Percentiles rank a stretch among this genome's conserved stretches.
Conservation (phyloP, 2,113 vertebrate species). For the Daphoenositta chrysoptera region DNA sequence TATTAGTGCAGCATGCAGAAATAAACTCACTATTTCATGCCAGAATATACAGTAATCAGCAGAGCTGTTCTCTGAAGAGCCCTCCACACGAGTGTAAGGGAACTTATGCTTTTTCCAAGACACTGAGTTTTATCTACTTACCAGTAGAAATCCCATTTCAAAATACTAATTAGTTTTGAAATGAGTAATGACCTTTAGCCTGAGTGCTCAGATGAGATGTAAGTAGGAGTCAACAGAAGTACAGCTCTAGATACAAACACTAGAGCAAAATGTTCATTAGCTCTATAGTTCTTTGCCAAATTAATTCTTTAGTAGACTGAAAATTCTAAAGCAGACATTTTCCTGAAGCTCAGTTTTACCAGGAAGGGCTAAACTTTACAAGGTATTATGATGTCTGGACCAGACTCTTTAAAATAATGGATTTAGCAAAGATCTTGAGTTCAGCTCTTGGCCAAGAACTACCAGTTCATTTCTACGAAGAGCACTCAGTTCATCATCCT, state of each 20-base stretch:
- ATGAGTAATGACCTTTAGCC: neutral
- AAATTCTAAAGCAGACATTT: neutral
- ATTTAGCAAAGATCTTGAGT: neutral
- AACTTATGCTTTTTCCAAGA: neutral
- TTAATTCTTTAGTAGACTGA: neutral
- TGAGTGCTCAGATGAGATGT: neutral
- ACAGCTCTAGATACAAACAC: neutral
- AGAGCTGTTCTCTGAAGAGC: neutral
- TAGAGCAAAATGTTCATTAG: neutral
- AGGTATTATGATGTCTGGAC: neutral
- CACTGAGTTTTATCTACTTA: neutral
- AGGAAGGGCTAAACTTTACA: neutral
- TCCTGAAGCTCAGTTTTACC: neutral
- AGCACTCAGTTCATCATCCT: neutral
- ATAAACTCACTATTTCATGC: neutral
- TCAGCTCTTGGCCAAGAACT: neutral
- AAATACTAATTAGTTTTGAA: conserved; percentile 15
- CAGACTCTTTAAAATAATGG: neutral
- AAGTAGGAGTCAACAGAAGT: neutral
- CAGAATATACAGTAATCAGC: neutral
- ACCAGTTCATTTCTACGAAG: neutral
- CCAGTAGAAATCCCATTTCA: neutral
- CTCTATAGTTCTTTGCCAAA: neutral
- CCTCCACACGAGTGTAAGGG: neutral
- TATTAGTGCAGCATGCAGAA: neutral